Conservation (phyloP, 2,113 vertebrate species). For the Nesospiza acunhae region DNA sequence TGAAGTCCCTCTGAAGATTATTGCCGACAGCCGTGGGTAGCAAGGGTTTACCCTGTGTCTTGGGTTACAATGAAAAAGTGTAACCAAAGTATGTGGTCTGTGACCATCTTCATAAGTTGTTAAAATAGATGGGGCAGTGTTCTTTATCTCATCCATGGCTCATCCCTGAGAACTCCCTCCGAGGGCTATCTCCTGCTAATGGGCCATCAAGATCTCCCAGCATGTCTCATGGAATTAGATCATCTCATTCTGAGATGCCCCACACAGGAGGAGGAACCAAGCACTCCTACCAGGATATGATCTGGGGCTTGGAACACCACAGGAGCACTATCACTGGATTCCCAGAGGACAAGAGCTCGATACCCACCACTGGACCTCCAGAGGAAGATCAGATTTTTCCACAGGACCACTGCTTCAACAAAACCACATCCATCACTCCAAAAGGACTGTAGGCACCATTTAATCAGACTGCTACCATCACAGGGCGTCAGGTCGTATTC, state of each 20-base stretch:
- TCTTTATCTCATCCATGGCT: background rate
- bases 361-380: background rate
- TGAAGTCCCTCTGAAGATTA: background rate
- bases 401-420: background rate
- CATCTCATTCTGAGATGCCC: background rate
- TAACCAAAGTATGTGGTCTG: background rate
- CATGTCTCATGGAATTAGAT: background rate
- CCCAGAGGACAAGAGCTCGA: fast-evolving
- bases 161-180: background rate
- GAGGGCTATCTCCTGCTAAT: fast-evolving
- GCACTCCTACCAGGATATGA: background rate
- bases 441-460: background rate
- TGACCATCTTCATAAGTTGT: background rate
- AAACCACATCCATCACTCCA: background rate
- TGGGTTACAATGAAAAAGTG: background rate
- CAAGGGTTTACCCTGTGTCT: background rate
- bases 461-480: background rate
- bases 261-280: fast-evolving
- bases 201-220: background rate
- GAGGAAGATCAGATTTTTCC: background rate
- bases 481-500: background rate
- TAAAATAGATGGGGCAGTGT: background rate
- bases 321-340: background rate
- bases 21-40: no score
- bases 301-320: background rate